Conservation (phyloP, 2,888 invertebrate species). For the Cantharis lateralis region DNA sequence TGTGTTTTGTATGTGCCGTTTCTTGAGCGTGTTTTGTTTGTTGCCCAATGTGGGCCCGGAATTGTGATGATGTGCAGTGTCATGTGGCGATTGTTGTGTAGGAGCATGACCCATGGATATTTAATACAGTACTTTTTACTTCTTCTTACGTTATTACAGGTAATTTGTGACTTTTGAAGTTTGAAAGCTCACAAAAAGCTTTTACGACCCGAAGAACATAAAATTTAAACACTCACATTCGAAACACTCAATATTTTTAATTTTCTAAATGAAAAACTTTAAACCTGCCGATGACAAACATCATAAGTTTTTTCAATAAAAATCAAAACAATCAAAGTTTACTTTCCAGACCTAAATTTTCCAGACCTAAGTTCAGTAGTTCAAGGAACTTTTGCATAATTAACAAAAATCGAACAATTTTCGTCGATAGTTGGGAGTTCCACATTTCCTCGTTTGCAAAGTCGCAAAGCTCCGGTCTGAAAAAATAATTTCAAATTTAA, state of each 20-base stretch:
- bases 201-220: background rate
- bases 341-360: background rate
- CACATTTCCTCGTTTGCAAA: background rate
- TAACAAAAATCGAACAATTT: background rate
- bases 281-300: background rate
- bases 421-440: background rate
- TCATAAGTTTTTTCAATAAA: too few species aligned
- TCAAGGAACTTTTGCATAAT: background rate
- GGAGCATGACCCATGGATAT: conserved; percentile 60
- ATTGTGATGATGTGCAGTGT: conserved; percentile 58
- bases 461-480: background rate
- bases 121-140: conserved; percentile 58
- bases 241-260: background rate
- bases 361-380: background rate
- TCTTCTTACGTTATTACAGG: conserved; percentile 57
- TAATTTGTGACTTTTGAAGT: conserved; percentile 40
- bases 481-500: background rate
- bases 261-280: background rate
- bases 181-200: background rate
- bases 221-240: background rate
- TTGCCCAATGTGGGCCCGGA: conserved; percentile 43
- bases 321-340: background rate
- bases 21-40: conserved; percentile 27
- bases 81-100: conserved; percentile 59
- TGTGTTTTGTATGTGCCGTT: conserved; percentile 36